Base-by-base conservation (phyloP, 2,888 invertebrate genomes). In the Drosophila neutralis region DNA sequence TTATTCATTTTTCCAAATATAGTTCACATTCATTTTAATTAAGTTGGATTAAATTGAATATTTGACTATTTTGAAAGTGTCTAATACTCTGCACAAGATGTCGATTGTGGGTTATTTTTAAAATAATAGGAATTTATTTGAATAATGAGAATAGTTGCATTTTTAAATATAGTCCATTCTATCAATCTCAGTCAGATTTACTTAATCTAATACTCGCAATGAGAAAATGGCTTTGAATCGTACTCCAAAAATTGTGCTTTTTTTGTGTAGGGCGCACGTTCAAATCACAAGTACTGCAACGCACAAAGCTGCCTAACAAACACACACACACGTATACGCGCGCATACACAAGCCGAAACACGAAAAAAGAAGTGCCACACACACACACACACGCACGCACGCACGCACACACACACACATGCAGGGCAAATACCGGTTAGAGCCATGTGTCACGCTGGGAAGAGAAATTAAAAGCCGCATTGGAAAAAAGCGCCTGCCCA, bases 401-500 rank as follows among this genome's bases (percentile, higher is more conserved):
- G 8, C 33, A 42, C 4, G 21, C 52, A 40, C 21, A 29, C 42
- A 33, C 42, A 33, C 21, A 33, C 29, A 29, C 21, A 64, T 24
- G 36, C 13, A 36, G 33, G 48, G 57, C 42, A 57, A 54, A 57
- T 58, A 63, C 53, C 65, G 75, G 87, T 84, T 84, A 89, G 84
- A 85, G 67, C n/a, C 51, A 35, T 24, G 57, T 54, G 54, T 53
- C 56, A 56, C 38, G 35, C 38, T 31, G 48, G 62, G 56, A 61
- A 62, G 69, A 57, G 72, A 75, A 75, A 76, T 72, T 64, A 77
- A 86, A 88, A 78, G 80, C 87, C 87, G 63, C 80, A 75, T 60
- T 71, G 66, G 58, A 73, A 73, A 81, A 89, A 84, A 76, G 66
- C 64, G 61, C 53, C 83, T 76, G 73, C 79, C 89, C 76, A 80